These are phyloP conservation scores for Monochamus saltuarius DNA, from an alignment of 1,140 invertebrate species.

Conservation along the genomic window DNA sequence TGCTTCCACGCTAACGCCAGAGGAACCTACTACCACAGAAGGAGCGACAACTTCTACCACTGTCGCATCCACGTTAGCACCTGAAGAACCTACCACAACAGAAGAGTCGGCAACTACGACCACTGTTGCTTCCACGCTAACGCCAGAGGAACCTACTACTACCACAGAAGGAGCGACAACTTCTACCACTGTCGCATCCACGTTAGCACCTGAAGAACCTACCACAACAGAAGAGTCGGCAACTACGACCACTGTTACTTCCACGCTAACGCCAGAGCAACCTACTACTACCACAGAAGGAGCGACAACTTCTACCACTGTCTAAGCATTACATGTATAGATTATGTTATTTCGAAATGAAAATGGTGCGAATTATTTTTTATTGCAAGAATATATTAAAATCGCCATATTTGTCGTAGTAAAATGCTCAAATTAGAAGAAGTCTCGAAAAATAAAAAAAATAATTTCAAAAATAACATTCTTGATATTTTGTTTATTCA, in stretches of 20 bases:
- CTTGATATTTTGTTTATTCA: too few relatives aligned
- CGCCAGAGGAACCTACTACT: neutral
- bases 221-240: too few relatives aligned
- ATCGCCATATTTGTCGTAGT: too few relatives aligned
- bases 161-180: neutral
- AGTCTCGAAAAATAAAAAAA: too few relatives aligned
- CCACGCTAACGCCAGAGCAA: too few relatives aligned
- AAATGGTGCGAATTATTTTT: too few relatives aligned
- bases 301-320: neutral
- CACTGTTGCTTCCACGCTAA: neutral
- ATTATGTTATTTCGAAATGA: too few relatives aligned
- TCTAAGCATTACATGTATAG: too few relatives aligned
- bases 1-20: neutral
- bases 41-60: neutral
- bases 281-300: neutral
- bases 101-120: slow-evolving; percentile 2
- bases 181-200: neutral
- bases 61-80: neutral
- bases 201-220: neutral
- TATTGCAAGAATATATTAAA: too few relatives aligned
- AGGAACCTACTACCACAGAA: slow-evolving; percentile 7
- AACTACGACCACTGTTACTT: too few relatives aligned
- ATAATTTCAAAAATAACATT: too few relatives aligned
- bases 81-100: neutral
- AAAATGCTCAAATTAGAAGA: too few relatives aligned